A percentile compares a stretch with the other conserved stretches of the same genome.
phyloP scores from a whole-genome alignment of 2,113 vertebrate genomes.

The Heterotis niloticus region DNA sequence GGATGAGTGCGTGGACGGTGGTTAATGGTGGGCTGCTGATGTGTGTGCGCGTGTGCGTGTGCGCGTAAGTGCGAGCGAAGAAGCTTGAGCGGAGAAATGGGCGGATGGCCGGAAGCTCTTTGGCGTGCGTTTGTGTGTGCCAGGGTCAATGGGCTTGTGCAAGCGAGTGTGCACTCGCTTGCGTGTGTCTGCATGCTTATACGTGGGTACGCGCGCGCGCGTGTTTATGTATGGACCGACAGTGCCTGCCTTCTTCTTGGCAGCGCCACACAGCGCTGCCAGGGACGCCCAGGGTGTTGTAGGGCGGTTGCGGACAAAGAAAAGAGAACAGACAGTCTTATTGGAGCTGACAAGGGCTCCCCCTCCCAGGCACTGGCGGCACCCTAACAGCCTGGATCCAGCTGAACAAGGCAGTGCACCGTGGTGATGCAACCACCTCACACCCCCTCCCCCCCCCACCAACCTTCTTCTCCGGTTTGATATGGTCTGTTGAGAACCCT shows the following conservation, averaged over 20 bases:
- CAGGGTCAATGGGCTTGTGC: too few species aligned
- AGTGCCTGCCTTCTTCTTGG: slow-evolving; percentile 55
- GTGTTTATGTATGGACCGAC: slow-evolving; percentile 8
- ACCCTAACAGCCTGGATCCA: slow-evolving; percentile 49
- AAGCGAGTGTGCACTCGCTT: too few species aligned
- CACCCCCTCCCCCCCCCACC: slow-evolving; percentile 13
- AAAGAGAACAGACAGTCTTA: slow-evolving; percentile 49
- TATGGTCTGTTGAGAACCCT: slow-evolving; percentile 65
- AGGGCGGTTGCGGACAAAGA: slow-evolving; percentile 41
- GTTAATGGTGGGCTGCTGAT: too few species aligned
- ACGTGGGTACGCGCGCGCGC: neutral
- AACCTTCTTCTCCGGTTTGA: slow-evolving; percentile 55
- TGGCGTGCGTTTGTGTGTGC: neutral
- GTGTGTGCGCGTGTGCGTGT: neutral
- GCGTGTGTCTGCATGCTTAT: neutral
- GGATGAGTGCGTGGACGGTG: slow-evolving; percentile 3
- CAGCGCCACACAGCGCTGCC: slow-evolving; percentile 41
- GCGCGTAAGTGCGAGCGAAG: neutral
- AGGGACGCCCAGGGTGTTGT: slow-evolving; percentile 55
- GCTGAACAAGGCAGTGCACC: slow-evolving; percentile 39
- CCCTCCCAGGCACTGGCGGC: slow-evolving; percentile 37
- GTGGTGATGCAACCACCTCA: slow-evolving; percentile 31
- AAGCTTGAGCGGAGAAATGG: neutral
- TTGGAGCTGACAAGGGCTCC: slow-evolving; percentile 55
- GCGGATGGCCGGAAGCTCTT: too few species aligned